Conservation (phyloP, 1,140 invertebrate genomes). For the Forficula auricularia region DNA sequence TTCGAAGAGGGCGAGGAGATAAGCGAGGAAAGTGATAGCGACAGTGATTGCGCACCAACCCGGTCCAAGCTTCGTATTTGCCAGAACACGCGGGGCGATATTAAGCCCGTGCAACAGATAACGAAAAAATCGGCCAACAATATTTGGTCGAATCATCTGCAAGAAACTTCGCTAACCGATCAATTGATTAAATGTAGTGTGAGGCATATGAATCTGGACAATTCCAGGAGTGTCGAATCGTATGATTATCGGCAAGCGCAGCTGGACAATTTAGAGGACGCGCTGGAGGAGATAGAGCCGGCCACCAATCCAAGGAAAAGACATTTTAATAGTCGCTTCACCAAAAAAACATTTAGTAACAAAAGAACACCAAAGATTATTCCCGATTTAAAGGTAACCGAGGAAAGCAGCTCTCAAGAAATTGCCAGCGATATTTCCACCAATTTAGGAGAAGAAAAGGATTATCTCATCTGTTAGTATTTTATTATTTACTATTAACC, state of each 20-base stretch:
- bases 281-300: slow-evolving; percentile 21
- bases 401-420: slow-evolving; percentile 32
- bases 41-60: slow-evolving; percentile 21
- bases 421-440: slow-evolving; percentile 48
- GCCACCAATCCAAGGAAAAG: slow-evolving; percentile 30
- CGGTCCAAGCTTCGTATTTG: slow-evolving; percentile 8
- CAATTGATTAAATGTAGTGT: slow-evolving; percentile 39
- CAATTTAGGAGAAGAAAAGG: slow-evolving; percentile 50
- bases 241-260: slow-evolving; percentile 29
- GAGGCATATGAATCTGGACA: slow-evolving; percentile 25
- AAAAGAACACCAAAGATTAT: slow-evolving; percentile 33
- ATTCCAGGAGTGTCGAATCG: slow-evolving; percentile 37
- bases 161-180: slow-evolving; percentile 40
- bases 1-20: slow-evolving; percentile 25
- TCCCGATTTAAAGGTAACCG: slow-evolving; percentile 29
- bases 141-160: slow-evolving; percentile 38
- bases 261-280: slow-evolving; percentile 21
- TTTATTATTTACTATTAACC: too few relatives aligned
- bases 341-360: slow-evolving; percentile 34
- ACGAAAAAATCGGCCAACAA: slow-evolving; percentile 34
- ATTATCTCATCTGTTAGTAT: slow-evolving; percentile 46
- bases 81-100: slow-evolving; percentile 25
- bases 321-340: slow-evolving; percentile 25
- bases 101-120: slow-evolving; percentile 20
- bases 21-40: slow-evolving; percentile 29